Percentiles rank a stretch among this genome's conserved stretches.
Evolutionary conservation across 2,113 vertebrate genomes (phyloP).

Genomic region (Ia io): DNA sequence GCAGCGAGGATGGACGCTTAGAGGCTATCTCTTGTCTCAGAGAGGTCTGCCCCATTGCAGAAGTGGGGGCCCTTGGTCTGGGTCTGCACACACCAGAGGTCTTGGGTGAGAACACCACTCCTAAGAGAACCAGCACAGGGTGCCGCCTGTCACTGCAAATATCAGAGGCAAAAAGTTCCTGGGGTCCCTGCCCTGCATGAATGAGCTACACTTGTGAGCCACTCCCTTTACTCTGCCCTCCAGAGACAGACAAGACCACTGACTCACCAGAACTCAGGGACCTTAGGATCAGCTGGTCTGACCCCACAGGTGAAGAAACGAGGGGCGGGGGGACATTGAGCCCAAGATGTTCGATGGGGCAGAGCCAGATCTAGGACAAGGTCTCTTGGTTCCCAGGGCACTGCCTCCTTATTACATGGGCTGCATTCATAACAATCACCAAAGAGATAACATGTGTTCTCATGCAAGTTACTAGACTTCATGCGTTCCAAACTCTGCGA

Average conservation of each 20-base stretch:
- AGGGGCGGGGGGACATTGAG: not conserved
- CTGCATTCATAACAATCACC: too few species aligned
- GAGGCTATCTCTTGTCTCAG: not conserved
- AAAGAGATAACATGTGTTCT: accelerated
- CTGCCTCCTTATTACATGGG: not conserved
- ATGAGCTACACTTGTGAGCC: not conserved
- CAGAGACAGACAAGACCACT: not conserved
- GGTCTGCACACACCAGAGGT: not conserved
- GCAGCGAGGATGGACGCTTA: not conserved
- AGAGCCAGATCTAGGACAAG: not conserved
- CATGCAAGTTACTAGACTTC: not conserved
- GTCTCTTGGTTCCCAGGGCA: not conserved
- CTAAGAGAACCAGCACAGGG: not conserved
- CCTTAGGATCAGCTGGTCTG: not conserved
- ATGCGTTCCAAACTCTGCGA: not conserved
- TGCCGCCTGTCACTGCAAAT: not conserved
- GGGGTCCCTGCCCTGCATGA: not conserved
- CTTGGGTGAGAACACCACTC: not conserved
- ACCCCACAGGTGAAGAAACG: not conserved
- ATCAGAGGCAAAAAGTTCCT: not conserved
- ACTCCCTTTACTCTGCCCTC: not conserved
- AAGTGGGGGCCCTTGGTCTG: not conserved
- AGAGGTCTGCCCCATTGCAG: not conserved
- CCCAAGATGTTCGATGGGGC: not conserved
- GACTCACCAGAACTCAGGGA: not conserved